These are phyloP conservation scores for Siderastrea radians DNA, from an alignment of 92 coral and sea anemone genomes.

Conservation along the genomic window DNA sequence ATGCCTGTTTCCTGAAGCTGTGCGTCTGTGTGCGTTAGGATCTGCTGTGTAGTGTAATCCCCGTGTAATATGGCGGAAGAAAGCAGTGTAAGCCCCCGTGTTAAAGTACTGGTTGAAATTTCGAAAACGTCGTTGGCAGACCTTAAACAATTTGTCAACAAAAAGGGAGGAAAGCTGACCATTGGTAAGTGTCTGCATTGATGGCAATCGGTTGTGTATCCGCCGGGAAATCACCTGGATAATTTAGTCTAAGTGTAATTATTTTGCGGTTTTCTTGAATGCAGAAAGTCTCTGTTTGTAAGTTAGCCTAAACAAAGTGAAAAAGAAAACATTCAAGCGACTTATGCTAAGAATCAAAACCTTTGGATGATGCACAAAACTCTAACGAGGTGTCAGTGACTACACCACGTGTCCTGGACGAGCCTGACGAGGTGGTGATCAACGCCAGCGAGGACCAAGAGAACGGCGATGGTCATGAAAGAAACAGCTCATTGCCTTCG, in stretches of 20 bases:
- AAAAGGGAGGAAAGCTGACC: conserved; percentile 10
- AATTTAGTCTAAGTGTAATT: conserved; percentile 11
- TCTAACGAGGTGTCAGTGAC: conserved; percentile 2
- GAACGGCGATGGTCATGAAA: neutral
- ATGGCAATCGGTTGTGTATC: neutral
- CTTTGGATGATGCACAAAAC: conserved; percentile 9
- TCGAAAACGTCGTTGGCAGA: conserved; percentile 10
- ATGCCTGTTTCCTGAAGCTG: neutral
- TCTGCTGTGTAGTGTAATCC: neutral
- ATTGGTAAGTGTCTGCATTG: conserved; percentile 6
- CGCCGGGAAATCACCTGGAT: too few relatives aligned
- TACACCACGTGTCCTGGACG: neutral
- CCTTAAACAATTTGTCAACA: neutral
- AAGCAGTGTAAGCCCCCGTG: conserved; percentile 1
- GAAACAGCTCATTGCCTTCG: neutral
- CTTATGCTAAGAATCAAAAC: conserved; percentile 3
- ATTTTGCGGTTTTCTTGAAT: neutral
- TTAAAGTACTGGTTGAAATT: conserved; percentile 10
- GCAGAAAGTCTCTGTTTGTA: too few relatives aligned
- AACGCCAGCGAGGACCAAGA: neutral
- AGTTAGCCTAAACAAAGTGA: too few relatives aligned
- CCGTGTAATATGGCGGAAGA: conserved; percentile 7
- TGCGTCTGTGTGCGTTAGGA: neutral
- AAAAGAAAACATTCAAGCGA: neutral
- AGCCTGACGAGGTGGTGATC: neutral